phyloP scores from a whole-genome alignment of 2,113 vertebrate genomes.

The Caranx melampygus region DNA sequence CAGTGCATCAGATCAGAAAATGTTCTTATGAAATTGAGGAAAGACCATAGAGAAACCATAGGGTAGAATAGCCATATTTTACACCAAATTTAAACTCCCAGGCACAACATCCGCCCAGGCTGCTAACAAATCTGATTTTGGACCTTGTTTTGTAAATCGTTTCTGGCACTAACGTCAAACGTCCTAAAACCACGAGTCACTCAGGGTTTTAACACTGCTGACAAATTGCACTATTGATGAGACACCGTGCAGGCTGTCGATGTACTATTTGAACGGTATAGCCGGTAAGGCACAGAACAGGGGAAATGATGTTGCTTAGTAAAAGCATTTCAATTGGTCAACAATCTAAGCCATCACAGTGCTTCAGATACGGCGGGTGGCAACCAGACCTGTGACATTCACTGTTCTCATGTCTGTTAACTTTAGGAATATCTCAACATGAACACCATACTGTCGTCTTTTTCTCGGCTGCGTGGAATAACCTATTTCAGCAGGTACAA shows the following conservation, averaged over 20 bases:
- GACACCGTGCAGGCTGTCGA: no score
- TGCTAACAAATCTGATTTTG: neutral
- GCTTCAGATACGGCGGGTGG: neutral
- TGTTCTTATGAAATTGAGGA: neutral
- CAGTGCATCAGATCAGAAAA: neutral
- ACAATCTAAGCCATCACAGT: slow-evolving; percentile 47
- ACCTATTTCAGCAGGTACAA: slow-evolving; percentile 57
- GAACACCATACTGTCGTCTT: slow-evolving; percentile 54
- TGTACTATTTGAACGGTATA: no score
- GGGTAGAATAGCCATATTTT: neutral
- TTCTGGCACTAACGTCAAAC: neutral
- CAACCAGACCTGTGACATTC: slow-evolving; percentile 67
- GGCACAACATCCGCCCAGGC: neutral
- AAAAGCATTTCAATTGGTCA: slow-evolving; percentile 57
- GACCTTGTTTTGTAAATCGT: neutral
- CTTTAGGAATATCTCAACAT: slow-evolving; percentile 50
- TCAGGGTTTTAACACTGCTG: neutral
- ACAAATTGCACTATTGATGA: neutral
- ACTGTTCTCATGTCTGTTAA: slow-evolving; percentile 13
- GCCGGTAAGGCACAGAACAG: neutral
- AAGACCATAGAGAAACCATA: neutral
- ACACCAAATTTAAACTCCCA: neutral
- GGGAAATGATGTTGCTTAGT: accelerated
- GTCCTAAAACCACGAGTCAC: no score
- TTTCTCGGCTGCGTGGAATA: slow-evolving; percentile 57